These are phyloP conservation scores for Myotis findleyi DNA, from an alignment of 2,797 vertebrate species.

Conservation along the genomic window DNA sequence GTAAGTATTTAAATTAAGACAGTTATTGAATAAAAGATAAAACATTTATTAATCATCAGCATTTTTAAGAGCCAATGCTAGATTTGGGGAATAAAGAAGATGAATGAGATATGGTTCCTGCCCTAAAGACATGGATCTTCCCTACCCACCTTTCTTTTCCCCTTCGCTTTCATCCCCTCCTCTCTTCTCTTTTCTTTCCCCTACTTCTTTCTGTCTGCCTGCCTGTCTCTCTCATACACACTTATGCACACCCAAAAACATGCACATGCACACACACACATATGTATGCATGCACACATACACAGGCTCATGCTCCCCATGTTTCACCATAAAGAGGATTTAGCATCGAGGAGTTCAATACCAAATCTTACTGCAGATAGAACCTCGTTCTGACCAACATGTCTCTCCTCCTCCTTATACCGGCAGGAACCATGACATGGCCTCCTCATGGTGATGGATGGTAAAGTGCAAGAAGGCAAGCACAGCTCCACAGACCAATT, in stretches of 20 bases:
- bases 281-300: accelerated
- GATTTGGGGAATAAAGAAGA: not conserved
- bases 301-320: not conserved
- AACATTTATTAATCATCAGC: not conserved
- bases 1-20: not conserved
- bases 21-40: not conserved
- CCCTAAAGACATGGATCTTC: not conserved
- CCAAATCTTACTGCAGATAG: not conserved
- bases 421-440: not conserved
- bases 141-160: not conserved
- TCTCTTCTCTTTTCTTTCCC: not conserved
- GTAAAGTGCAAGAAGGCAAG: not conserved
- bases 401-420: not conserved
- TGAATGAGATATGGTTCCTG: not conserved
- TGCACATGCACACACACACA: not conserved
- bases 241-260: not conserved
- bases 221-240: not conserved
- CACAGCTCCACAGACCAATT: not conserved
- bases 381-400: not conserved
- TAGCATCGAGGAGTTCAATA: not conserved
- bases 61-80: not conserved
- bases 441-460: not conserved
- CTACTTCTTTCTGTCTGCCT: not conserved
- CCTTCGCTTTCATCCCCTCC: not conserved
- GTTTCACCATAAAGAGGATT: not conserved